Evolutionary conservation across 2,888 invertebrate species (phyloP).

Genomic region (Hirtodrosophila histrioides): DNA sequence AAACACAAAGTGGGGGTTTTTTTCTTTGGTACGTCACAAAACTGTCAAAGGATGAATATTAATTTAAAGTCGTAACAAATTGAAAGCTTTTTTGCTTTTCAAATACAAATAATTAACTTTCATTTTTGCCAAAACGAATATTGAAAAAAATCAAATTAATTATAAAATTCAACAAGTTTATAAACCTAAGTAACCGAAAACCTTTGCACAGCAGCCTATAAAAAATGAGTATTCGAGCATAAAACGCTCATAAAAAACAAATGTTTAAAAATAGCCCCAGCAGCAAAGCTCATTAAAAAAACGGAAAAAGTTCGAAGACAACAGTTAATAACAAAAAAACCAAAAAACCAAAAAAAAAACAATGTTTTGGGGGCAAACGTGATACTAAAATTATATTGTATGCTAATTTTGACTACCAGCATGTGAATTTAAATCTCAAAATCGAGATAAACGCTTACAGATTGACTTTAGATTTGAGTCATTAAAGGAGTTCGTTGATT

Average conservation of each 20-base stretch:
- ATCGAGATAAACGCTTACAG: background rate
- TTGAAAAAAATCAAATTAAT: background rate
- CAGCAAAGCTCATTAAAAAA: slow-evolving; percentile 33
- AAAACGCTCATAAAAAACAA: slow-evolving; percentile 41
- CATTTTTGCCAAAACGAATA: slow-evolving; percentile 19
- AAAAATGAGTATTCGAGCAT: slow-evolving; percentile 34
- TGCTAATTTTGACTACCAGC: slow-evolving; percentile 54
- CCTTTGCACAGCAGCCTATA: slow-evolving; percentile 12
- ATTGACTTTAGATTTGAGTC: slow-evolving; percentile 22
- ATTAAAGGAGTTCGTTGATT: slow-evolving; percentile 44
- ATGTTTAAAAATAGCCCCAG: slow-evolving; percentile 45
- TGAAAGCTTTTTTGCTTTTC: too few relatives aligned
- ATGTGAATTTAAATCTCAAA: slow-evolving; percentile 48
- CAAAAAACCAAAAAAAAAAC: slow-evolving; percentile 19
- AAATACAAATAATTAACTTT: slow-evolving; percentile 52
- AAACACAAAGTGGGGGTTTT: background rate
- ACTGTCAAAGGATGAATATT: background rate
- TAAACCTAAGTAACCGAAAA: slow-evolving; percentile 19
- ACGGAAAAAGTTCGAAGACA: slow-evolving; percentile 19
- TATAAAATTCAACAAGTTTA: slow-evolving; percentile 16
- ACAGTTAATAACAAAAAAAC: slow-evolving; percentile 11
- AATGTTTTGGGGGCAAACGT: slow-evolving; percentile 68
- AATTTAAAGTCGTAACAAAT: too few relatives aligned
- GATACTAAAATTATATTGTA: slow-evolving; percentile 61
- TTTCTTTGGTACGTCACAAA: background rate